phyloP scores from a whole-genome alignment of 2,797 vertebrate species.

The Darevskia mixta region DNA sequence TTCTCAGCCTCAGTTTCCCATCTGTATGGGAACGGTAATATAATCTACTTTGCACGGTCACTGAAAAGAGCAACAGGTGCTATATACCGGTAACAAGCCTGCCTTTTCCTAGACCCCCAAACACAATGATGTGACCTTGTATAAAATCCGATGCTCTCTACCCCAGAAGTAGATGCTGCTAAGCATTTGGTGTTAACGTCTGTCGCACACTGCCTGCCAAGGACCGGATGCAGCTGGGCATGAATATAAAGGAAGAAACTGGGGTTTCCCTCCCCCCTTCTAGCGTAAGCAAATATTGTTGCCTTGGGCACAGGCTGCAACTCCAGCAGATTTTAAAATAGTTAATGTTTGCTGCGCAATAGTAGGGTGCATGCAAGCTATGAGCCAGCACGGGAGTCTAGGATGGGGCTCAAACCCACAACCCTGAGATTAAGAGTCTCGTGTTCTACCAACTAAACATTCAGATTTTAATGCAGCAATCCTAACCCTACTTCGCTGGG shows the following conservation, averaged over 20 bases:
- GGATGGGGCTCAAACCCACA: too few relatives aligned
- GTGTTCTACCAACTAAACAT: too few relatives aligned
- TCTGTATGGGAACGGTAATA: neutral
- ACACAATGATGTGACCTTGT: neutral
- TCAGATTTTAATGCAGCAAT: too few relatives aligned
- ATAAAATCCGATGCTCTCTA: neutral
- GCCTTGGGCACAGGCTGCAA: neutral
- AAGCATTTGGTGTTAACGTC: neutral
- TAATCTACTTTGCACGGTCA: neutral
- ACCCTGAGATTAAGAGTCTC: too few relatives aligned
- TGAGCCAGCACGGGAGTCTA: neutral
- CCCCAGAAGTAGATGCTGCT: neutral
- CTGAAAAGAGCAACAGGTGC: neutral
- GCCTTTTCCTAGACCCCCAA: neutral
- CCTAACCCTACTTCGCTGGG: too few relatives aligned
- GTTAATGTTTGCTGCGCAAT: neutral
- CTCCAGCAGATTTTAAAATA: conserved; percentile 21
- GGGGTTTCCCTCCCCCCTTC: neutral
- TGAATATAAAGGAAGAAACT: conserved; percentile 20
- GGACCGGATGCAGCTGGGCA: conserved; percentile 34
- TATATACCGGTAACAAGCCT: neutral
- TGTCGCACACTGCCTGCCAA: neutral
- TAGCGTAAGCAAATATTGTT: conserved; percentile 28
- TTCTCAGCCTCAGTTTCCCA: neutral
- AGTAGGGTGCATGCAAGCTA: neutral